Percentiles rank a stretch among this genome's conserved stretches.
Conservation (phyloP, 2,888 invertebrate species). For the Abrostola triplasia region DNA sequence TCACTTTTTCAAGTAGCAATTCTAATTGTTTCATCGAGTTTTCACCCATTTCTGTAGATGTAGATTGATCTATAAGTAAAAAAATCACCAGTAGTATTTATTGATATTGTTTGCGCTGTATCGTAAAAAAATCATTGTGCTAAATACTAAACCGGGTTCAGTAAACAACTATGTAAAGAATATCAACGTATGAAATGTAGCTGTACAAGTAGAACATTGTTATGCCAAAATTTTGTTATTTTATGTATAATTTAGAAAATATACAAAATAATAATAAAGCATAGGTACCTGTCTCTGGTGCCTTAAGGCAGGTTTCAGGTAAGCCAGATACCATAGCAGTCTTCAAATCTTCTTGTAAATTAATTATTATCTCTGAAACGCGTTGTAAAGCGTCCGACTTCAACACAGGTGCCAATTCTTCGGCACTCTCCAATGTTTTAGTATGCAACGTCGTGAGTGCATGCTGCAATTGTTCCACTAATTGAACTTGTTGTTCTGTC, state of each 20-base stretch:
- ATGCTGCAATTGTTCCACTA: constrained; percentile 58
- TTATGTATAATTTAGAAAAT: too few species aligned
- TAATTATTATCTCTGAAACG: constrained; percentile 62
- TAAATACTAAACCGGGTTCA: too few species aligned
- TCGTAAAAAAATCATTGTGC: too few species aligned
- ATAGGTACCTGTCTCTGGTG: constrained; percentile 44
- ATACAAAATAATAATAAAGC: too few species aligned
- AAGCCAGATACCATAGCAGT: constrained; percentile 40
- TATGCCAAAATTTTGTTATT: not conserved
- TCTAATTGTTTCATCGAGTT: constrained; percentile 70
- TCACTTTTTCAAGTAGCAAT: constrained; percentile 73
- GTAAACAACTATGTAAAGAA: too few species aligned
- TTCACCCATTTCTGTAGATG: constrained; percentile 49
- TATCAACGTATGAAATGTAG: too few species aligned
- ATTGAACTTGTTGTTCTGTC: constrained; percentile 47
- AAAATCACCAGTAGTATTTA: not conserved
- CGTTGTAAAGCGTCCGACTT: constrained; percentile 56
- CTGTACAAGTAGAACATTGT: not conserved
- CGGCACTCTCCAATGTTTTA: constrained; percentile 57
- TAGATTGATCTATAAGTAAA: constrained; percentile 53
- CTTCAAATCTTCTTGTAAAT: constrained; percentile 68
- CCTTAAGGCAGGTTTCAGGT: constrained; percentile 34
- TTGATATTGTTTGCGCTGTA: too few species aligned
- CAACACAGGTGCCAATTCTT: constrained; percentile 47
- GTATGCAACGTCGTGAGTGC: constrained; percentile 59